These are phyloP conservation scores for Drosophila fungiperda DNA, from an alignment of 2,888 invertebrate genomes.

Conservation along the genomic window DNA sequence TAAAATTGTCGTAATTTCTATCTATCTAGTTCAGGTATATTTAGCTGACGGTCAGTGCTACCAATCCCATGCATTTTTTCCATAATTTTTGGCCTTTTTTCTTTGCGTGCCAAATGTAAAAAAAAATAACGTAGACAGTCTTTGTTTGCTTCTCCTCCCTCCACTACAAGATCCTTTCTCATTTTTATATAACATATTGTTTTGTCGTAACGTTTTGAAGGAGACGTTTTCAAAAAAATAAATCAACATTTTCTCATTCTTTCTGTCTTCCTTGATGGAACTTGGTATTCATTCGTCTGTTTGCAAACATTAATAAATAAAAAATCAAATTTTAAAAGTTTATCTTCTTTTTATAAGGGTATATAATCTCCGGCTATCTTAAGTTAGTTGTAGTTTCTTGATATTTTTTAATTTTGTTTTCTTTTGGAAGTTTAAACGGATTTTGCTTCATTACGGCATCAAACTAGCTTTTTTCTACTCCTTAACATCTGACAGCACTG, in stretches of 20 bases:
- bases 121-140: not conserved
- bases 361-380: not conserved
- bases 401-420: not conserved
- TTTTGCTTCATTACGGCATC: constrained; percentile 2
- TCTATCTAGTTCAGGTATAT: constrained; percentile 11
- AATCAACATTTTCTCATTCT: not conserved
- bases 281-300: not conserved
- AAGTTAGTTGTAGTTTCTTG: not conserved
- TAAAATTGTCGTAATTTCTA: constrained; percentile 15
- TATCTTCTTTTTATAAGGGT: not conserved
- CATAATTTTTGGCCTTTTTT: not conserved
- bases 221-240: not conserved
- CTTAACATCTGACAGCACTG: constrained; percentile 27
- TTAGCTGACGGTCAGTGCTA: constrained; percentile 9
- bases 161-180: not conserved
- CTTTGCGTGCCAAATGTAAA: not conserved
- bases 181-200: not conserved
- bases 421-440: not conserved
- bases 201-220: not conserved
- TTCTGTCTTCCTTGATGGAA: not conserved
- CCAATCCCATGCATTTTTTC: not conserved
- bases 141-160: not conserved
- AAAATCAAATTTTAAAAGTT: not conserved
- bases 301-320: not conserved
- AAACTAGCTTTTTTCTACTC: constrained; percentile 9